Conservation (phyloP, 2,888 invertebrate species). For the Agonum fuliginosum region DNA sequence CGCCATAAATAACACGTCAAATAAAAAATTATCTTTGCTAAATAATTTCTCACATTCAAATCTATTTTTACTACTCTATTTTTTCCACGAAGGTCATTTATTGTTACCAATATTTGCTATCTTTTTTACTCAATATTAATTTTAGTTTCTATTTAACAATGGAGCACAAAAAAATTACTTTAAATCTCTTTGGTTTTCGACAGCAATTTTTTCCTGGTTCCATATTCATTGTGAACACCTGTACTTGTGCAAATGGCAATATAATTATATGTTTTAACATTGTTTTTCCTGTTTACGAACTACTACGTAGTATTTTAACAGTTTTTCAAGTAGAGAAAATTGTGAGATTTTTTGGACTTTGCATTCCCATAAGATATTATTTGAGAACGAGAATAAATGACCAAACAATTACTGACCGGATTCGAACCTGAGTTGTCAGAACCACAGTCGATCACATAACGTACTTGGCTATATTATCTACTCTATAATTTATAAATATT, state of each 20-base stretch:
- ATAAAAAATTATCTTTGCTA: too few relatives aligned
- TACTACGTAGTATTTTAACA: background rate
- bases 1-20: too few relatives aligned
- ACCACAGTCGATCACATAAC: too few relatives aligned
- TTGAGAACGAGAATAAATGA: too few relatives aligned
- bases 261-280: slow-evolving; percentile 35
- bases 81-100: background rate
- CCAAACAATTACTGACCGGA: too few relatives aligned
- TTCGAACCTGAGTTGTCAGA: too few relatives aligned
- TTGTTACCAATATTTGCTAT: background rate
- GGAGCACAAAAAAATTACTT: too few relatives aligned
- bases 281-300: slow-evolving; percentile 20
- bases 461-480: too few relatives aligned
- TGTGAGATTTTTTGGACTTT: slow-evolving; percentile 4
- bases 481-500: too few relatives aligned
- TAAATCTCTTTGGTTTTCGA: too few relatives aligned
- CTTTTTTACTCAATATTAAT: background rate
- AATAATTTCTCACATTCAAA: too few relatives aligned
- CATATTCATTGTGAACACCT: slow-evolving; percentile 4
- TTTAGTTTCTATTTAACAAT: too few relatives aligned
- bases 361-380: background rate
- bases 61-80: background rate
- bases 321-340: background rate
- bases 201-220: background rate
- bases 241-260: slow-evolving; percentile 34